Conservation (phyloP, 2,888 invertebrate genomes). For the Cheilosia impressa region DNA sequence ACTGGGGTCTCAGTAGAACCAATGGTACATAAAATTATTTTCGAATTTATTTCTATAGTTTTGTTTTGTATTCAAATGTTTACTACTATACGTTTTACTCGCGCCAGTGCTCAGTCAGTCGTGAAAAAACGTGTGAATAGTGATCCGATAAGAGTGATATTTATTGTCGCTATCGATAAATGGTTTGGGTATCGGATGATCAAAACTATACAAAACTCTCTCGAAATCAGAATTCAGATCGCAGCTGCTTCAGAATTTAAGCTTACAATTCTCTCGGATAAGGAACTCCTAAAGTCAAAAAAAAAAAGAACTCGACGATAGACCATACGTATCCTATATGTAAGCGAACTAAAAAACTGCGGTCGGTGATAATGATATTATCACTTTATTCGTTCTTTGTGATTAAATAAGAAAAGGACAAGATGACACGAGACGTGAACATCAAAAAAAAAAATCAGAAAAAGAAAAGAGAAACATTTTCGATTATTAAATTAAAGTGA, state of each 20-base stretch:
- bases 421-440: conserved; percentile 74
- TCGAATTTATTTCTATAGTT: conserved; percentile 31
- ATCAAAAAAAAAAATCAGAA: conserved; percentile 46
- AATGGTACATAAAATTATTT: conserved; percentile 79
- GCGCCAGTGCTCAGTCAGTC: conserved; percentile 53
- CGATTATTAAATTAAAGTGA: conserved; percentile 82
- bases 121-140: conserved; percentile 56
- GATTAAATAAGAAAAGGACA: conserved; percentile 68
- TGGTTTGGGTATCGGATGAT: conserved; percentile 49
- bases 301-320: conserved; percentile 20
- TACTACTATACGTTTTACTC: conserved; percentile 37
- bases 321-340: conserved; percentile 30
- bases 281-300: conserved; percentile 41
- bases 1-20: conserved; percentile 84
- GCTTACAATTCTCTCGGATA: conserved; percentile 19
- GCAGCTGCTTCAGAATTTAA: background rate
- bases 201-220: background rate
- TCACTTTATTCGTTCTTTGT: conserved; percentile 70
- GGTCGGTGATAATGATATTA: conserved; percentile 48
- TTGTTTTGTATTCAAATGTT: conserved; percentile 38
- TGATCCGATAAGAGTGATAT: conserved; percentile 26
- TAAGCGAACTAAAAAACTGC: conserved; percentile 33
- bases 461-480: conserved; percentile 60
- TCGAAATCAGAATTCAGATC: background rate
- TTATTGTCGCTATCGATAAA: conserved; percentile 41